Evolutionary conservation across 1,140 invertebrate species (phyloP).

Genomic region (Manduca sexta): DNA sequence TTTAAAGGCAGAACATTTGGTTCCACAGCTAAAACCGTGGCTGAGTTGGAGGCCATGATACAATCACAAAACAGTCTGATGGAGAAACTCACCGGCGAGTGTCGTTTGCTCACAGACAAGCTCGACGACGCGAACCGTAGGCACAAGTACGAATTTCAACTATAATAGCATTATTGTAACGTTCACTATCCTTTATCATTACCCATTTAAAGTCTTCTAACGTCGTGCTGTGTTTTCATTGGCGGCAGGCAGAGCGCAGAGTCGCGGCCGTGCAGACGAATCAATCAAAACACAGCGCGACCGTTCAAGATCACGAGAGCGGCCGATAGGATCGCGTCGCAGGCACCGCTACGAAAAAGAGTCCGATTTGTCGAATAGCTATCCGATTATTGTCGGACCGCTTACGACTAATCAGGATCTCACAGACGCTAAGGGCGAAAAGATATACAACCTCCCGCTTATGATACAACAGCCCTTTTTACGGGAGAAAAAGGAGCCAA

Average conservation of each 20-base stretch:
- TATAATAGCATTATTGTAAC: constrained; percentile 51
- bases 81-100: constrained; percentile 89
- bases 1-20: constrained; percentile 55
- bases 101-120: constrained; percentile 87
- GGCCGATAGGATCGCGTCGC: constrained; percentile 38
- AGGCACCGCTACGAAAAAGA: constrained; percentile 66
- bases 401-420: constrained; percentile 73
- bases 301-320: constrained; percentile 52
- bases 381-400: constrained; percentile 66
- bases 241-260: constrained; percentile 69
- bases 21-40: constrained; percentile 84
- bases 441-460: constrained; percentile 70
- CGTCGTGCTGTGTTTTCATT: constrained; percentile 73
- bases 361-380: constrained; percentile 76
- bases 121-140: constrained; percentile 86
- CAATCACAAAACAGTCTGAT: constrained; percentile 90
- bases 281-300: constrained; percentile 72
- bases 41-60: constrained; percentile 88
- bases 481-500: constrained; percentile 82
- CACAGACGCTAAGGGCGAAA: constrained; percentile 62
- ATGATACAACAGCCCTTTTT: constrained; percentile 77
- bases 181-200: constrained; percentile 18
- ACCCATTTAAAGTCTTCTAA: constrained; percentile 44
- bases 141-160: constrained; percentile 83
- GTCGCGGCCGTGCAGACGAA: constrained; percentile 68